Base-by-base conservation (phyloP, 2,113 vertebrate species). In the Emydura subglobosa region DNA sequence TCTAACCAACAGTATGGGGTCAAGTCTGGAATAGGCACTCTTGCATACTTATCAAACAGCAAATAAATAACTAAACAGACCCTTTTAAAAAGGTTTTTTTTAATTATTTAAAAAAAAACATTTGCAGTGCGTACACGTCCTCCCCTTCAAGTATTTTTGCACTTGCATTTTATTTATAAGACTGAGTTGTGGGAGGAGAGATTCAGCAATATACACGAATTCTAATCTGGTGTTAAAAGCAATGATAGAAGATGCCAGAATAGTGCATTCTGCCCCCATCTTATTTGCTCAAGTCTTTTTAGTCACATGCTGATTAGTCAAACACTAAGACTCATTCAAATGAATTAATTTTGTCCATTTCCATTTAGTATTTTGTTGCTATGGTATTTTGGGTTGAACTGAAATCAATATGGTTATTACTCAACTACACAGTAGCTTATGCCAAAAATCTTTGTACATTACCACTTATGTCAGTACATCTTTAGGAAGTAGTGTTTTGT, bases 331-430 rank as follows among this genome's bases (percentile, higher is more conserved):
- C 85, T 85, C 57, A 84, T 83, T 86, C 44, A 79, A 79, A 44
- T 61, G 9, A 39, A 80, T 80, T 17, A 50, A 84, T 93, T 89
- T 92, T 83, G 59, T 68, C 2, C 82, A 95, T 92, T 96, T 92
- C 65, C 80, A 19, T 50, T 53, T 89, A 90, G 79, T 51, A 82
- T 5, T 86, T 29, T 85, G 84, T 22, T 39, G 53, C 39, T 55
- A 59, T 97, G 95, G 83, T 95, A 83, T 95, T 96, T 87, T 7
- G 44, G 94, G 72, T 42, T 74, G 90, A 89, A 39, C 12, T 85
- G 92, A 93, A 95, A 91, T 91, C 57, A 96, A 92, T 82, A 92
- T 21, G 82, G 94, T 47, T 91, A 61, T 79, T 85, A 55, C 21
- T 94, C 90, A 84, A 5, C 0, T 65, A 16, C 94, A 90, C 84